Conservation (phyloP, 2,888 invertebrate genomes). For the Drosophila kanekoi region DNA sequence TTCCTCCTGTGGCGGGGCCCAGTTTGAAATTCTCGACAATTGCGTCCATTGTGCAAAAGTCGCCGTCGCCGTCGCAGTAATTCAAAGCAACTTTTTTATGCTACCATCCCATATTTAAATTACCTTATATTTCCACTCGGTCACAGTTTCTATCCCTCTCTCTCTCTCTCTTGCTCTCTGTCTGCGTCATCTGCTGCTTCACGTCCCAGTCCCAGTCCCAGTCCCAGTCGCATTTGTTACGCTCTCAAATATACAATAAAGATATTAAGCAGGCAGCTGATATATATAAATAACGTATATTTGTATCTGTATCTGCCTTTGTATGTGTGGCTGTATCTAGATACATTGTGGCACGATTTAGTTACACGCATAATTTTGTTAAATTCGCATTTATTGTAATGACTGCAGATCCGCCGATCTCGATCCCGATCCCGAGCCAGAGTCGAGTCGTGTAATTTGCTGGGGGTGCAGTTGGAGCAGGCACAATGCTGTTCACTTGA, state of each 20-base stretch:
- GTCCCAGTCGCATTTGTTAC: slow-evolving; percentile 64
- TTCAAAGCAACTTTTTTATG: slow-evolving; percentile 56
- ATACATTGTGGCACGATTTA: slow-evolving; percentile 54
- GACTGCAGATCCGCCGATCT: slow-evolving; percentile 59
- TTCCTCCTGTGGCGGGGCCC: slow-evolving; percentile 32
- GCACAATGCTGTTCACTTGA: slow-evolving; percentile 46
- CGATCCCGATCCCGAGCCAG: slow-evolving; percentile 5
- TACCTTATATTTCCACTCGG: slow-evolving; percentile 75
- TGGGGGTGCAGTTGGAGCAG: slow-evolving; percentile 8
- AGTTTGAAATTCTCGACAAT: slow-evolving; percentile 57
- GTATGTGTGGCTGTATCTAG: slow-evolving; percentile 9
- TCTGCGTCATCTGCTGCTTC: slow-evolving; percentile 53
- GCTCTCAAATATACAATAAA: slow-evolving; percentile 62
- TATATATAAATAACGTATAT: slow-evolving; percentile 16
- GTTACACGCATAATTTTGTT: slow-evolving; percentile 78
- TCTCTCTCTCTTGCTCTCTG: background rate
- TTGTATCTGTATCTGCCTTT: background rate
- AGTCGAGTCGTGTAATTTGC: slow-evolving; percentile 31
- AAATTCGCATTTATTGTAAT: slow-evolving; percentile 79
- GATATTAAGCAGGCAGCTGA: slow-evolving; percentile 62
- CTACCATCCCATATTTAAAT: slow-evolving; percentile 73
- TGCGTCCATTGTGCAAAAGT: slow-evolving; percentile 67
- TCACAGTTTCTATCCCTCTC: slow-evolving; percentile 19
- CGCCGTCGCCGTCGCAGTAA: slow-evolving; percentile 48
- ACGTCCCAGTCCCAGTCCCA: no score